Evolutionary conservation across 92 coral and sea anemone species (phyloP), one percentile per base, ranked within the genome.

Genomic region (Isaurus tuberculatus): DNA sequence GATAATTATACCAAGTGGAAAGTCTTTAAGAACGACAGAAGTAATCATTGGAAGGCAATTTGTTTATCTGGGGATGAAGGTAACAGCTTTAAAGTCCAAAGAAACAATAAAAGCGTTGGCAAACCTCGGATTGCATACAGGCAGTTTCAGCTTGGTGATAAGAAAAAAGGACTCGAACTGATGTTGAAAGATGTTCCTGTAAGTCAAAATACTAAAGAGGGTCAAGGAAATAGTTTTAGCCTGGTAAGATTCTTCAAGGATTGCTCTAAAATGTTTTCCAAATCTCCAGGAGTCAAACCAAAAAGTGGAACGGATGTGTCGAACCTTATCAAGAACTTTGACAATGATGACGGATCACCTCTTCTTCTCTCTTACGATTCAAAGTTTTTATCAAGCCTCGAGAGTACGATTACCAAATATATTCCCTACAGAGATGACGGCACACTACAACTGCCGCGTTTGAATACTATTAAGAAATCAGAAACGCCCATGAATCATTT

Each of bases 141-240:
- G 10, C 84, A 68, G 43, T 66, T 88, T 31, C 65, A 29, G 69
- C 23, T 88, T 42, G 84, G 84, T 13, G 88, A 72, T 0, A 25
- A 37, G 1, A 67, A 73, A 42, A 79, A 88, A 2, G 91, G 91
- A 2, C 80, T 88, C 2, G 84, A 83, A 4, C 28, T 88, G 42
- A 86, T 84, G 72, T n/a, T 88, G 74, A 88, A 84, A 32, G 68
- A 88, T 65, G 78, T 88, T 13, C 81, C 88, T 17, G 51, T 77
- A 42, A 26, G 22, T 0, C 48, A 84, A 2, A 34, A 70, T n/a
- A 13, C 46, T 40, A 77, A 81, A n/a, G 34, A 68, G 8, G 73
- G 79, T 14, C 63, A 53, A 26, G 65, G 53, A 43, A 57, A 46
- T 42, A 40, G 61, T 44, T 86, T 80, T 25, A 75, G 60, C 9